Evolutionary conservation across 92 coral and sea anemone genomes (phyloP).

Genomic region (Parazoanthus atlanticus): DNA sequence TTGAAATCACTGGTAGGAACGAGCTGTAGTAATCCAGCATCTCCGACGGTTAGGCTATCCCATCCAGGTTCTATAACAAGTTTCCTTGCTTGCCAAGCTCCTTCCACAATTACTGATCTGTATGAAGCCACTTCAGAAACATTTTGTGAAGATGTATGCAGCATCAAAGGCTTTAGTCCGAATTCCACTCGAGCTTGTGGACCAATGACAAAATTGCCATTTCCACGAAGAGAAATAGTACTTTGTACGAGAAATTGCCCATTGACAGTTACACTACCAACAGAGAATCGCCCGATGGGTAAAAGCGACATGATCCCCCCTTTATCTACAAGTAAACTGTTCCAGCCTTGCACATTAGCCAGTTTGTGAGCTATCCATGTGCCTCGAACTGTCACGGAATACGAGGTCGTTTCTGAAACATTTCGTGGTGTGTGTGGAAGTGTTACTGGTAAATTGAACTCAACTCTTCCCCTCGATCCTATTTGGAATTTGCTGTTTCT

Average conservation of each 20-base stretch:
- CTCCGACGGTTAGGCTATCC: slow-evolving; percentile 51
- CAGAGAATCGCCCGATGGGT: slow-evolving; percentile 63
- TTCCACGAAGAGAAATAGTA: slow-evolving; percentile 67
- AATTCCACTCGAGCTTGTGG: slow-evolving; percentile 60
- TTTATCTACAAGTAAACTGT: slow-evolving; percentile 49
- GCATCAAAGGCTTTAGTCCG: slow-evolving; percentile 30
- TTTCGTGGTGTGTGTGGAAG: neutral
- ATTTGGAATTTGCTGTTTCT: slow-evolving; percentile 60
- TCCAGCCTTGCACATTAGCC: slow-evolving; percentile 74
- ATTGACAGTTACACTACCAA: slow-evolving; percentile 53
- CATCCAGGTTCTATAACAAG: slow-evolving; percentile 79
- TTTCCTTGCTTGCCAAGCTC: slow-evolving; percentile 59
- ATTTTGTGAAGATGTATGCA: slow-evolving; percentile 1
- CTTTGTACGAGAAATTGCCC: slow-evolving; percentile 71
- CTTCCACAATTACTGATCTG: slow-evolving; percentile 61
- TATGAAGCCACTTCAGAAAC: slow-evolving; percentile 29
- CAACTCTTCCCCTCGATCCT: slow-evolving; percentile 56
- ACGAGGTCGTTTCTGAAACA: neutral
- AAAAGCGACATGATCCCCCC: slow-evolving; percentile 58
- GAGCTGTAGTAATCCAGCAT: slow-evolving; percentile 56
- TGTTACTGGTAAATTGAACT: slow-evolving; percentile 48
- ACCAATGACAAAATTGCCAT: slow-evolving; percentile 62
- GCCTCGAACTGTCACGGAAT: slow-evolving; percentile 35
- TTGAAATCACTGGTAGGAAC: slow-evolving; percentile 62
- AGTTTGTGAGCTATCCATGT: slow-evolving; percentile 42